Evolutionary conservation across 2,888 invertebrate species (phyloP).

Genomic region (Cancer borealis): DNA sequence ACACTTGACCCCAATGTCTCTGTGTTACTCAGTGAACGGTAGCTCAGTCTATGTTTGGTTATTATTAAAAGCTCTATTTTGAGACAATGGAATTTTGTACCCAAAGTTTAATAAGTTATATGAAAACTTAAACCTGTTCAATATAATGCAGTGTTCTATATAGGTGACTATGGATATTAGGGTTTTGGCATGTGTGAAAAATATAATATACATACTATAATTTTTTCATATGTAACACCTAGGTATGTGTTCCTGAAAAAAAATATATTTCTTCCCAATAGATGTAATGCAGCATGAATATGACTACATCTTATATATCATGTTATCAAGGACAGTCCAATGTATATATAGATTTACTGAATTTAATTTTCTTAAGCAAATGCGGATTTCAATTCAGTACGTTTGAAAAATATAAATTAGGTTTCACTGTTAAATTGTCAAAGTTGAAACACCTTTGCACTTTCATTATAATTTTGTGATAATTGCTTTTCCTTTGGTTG

Average conservation of each 20-base stretch:
- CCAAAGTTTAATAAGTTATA: background rate
- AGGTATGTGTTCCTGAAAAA: slow-evolving; percentile 30
- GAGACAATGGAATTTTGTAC: background rate
- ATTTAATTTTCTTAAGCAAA: slow-evolving; percentile 14
- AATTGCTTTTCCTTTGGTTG: background rate
- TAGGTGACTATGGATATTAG: background rate
- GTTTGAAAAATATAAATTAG: background rate
- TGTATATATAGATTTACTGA: slow-evolving; percentile 9
- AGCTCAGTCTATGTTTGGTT: slow-evolving; percentile 15
- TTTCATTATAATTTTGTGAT: background rate
- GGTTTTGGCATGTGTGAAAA: slow-evolving; percentile 15
- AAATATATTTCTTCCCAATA: slow-evolving; percentile 37
- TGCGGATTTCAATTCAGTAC: background rate
- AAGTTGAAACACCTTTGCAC: background rate
- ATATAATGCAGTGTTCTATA: slow-evolving; percentile 21
- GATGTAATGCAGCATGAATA: background rate
- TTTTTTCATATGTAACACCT: slow-evolving; percentile 24
- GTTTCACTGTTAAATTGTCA: slow-evolving; percentile 10
- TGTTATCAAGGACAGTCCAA: slow-evolving; percentile 16
- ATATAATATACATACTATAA: slow-evolving; percentile 26
- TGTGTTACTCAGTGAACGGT: background rate
- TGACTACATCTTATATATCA: background rate
- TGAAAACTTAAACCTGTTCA: background rate
- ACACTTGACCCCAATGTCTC: background rate
- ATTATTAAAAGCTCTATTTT: background rate